A percentile compares a stretch with the other conserved stretches of the same genome.
Conservation (phyloP, 2,113 vertebrate genomes). For the Pseudopodoces humilis region DNA sequence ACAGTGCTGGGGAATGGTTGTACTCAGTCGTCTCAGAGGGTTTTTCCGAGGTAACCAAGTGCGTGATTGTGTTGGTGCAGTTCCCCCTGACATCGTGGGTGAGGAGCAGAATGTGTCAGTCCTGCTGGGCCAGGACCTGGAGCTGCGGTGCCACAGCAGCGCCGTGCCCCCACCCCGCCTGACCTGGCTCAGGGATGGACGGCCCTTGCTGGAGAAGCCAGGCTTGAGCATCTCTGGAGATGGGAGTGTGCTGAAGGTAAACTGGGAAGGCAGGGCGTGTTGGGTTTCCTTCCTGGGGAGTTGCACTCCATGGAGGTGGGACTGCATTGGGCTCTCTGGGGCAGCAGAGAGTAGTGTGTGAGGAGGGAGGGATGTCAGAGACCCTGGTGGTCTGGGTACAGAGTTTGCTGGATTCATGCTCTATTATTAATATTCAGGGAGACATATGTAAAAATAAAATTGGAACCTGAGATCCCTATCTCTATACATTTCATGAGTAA, state of each 20-base stretch:
- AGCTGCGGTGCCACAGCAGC: constrained; percentile 85
- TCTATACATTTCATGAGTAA: not conserved
- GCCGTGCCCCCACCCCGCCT: constrained; percentile 86
- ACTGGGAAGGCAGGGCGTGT: not conserved
- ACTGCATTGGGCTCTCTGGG: not conserved
- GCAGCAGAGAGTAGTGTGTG: too few species aligned
- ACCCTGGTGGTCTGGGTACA: fast-evolving
- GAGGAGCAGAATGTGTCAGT: constrained; percentile 91
- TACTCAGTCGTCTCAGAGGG: not conserved
- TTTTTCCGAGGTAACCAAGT: not conserved
- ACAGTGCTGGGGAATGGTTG: not conserved
- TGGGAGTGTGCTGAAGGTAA: constrained; percentile 87
- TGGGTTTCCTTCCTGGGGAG: too few species aligned
- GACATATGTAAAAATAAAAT: not conserved
- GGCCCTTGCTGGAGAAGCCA: constrained; percentile 82
- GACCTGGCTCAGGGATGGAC: constrained; percentile 87
- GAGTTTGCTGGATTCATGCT: not conserved
- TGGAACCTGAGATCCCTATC: not conserved
- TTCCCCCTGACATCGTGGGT: constrained; percentile 92
- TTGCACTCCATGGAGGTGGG: fast-evolving
- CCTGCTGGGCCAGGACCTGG: constrained; percentile 76
- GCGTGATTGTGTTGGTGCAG: constrained; percentile 63
- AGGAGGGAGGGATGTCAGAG: not conserved
- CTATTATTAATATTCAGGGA: not conserved
- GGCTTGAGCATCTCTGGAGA: constrained; percentile 82